Evolutionary conservation across 2,113 vertebrate species (phyloP), one percentile per base, ranked within the genome.

Genomic region (Nycticebus coucang): DNA sequence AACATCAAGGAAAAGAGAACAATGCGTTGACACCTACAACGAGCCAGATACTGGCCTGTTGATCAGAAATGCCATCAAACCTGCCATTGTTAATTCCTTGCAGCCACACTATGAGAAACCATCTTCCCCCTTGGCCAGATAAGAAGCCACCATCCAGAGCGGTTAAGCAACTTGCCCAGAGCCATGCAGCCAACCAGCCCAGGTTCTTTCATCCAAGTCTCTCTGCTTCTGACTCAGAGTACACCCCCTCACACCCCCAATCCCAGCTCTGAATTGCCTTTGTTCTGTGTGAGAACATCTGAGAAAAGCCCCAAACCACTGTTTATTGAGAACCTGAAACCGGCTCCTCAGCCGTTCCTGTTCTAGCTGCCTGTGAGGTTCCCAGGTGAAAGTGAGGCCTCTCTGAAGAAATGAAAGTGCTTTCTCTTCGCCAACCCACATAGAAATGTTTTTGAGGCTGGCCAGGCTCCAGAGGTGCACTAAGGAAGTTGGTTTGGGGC

Each of bases 351-450:
- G 11, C 4, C 15, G 9, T 50, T 66, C 68, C 50, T 57, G 50
- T 89, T 75, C 75, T 19, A n/a, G 53, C 64, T 2, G 1, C 45
- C 89, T 55, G 60, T 41, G 68, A 9, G 80, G 1, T 78, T 89
- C 91, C 79, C 79, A 60, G 88, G 74, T 94, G 78, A 95, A 79
- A 88, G 88, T 66, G 60, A 69, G n/a, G 50, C n/a, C 87, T 81
- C 17, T 37, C 18, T 0, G 7, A 62, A 96, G 88, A 89, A 53
- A 92, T 68, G 84, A 85, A 55, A 94, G 88, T 53, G 59, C 72
- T 28, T 87, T 87, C 60, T 95, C 83, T 87, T 37, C 5, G 19
- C 74, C 64, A 53, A 8, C 30, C 33, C 45, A 66, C 37, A 6
- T 30, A 71, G 90, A 91, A 75, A 87, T 74, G 83, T 55, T 53